Percentiles rank a stretch among this genome's conserved stretches.
These are phyloP conservation scores for Trachymyrmex septentrionalis DNA, from an alignment of 1,140 invertebrate species.

Conservation along the genomic window DNA sequence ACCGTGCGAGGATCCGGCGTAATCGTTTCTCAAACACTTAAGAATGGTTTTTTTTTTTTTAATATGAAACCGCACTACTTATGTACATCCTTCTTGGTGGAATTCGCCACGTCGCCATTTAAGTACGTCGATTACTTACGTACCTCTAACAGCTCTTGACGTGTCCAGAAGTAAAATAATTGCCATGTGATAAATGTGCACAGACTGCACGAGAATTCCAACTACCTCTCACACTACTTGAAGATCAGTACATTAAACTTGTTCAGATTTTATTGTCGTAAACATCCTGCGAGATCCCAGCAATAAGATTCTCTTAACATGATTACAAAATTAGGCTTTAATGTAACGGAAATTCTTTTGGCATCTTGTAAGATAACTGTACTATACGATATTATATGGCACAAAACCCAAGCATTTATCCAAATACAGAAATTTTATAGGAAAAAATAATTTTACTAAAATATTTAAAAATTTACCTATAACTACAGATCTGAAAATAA, in stretches of 20 bases:
- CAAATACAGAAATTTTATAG: not conserved
- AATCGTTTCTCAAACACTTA: slow-evolving; percentile 59
- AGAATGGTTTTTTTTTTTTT: slow-evolving; percentile 27
- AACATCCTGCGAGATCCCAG: slow-evolving; percentile 41
- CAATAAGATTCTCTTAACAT: not conserved
- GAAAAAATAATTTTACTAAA: too few relatives aligned
- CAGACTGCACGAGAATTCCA: slow-evolving; percentile 59
- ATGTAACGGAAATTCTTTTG: slow-evolving; percentile 9
- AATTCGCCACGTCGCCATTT: slow-evolving; percentile 67
- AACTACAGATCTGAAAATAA: too few relatives aligned
- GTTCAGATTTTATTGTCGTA: slow-evolving; percentile 60
- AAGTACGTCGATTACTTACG: slow-evolving; percentile 70
- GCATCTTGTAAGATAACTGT: not conserved
- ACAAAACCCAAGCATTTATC: not conserved
- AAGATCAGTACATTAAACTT: slow-evolving; percentile 21
- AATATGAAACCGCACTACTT: slow-evolving; percentile 29
- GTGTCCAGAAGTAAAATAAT: slow-evolving; percentile 70
- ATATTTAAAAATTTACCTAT: too few relatives aligned
- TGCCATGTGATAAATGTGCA: slow-evolving; percentile 61
- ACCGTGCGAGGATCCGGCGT: not conserved
- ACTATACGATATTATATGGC: not conserved
- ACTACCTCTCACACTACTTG: slow-evolving; percentile 29
- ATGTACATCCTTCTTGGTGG: slow-evolving; percentile 24
- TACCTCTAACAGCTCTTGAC: slow-evolving; percentile 68
- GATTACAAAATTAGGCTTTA: slow-evolving; percentile 14